Evolutionary conservation across 2,113 vertebrate genomes (phyloP).

Genomic region (Neolamprologus kungweensis): DNA sequence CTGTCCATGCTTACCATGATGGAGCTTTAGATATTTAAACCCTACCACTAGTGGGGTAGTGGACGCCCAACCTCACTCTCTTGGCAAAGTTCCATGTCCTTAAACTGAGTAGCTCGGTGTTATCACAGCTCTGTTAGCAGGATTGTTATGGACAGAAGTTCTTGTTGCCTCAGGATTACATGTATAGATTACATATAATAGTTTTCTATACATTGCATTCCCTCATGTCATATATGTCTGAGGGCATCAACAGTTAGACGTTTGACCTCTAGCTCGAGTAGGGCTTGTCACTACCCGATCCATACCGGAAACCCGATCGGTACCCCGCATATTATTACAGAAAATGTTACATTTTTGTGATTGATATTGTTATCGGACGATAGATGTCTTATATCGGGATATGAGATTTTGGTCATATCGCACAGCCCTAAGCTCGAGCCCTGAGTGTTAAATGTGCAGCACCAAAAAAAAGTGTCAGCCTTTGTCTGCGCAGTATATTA

Average conservation of each 20-base stretch:
- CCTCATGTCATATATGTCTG: not conserved
- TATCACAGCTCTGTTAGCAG: not conserved
- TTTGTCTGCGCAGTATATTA: not conserved
- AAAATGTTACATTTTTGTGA: no score
- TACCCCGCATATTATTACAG: accelerated
- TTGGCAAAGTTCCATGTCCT: not conserved
- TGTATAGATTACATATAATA: not conserved
- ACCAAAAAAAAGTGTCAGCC: not conserved
- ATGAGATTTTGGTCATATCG: no score
- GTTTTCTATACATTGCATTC: not conserved
- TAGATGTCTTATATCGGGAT: no score
- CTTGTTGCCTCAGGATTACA: not conserved
- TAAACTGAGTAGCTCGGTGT: not conserved
- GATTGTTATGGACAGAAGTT: not conserved
- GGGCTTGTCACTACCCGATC: not conserved
- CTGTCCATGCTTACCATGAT: not conserved
- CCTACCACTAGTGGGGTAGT: not conserved
- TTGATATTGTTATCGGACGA: no score
- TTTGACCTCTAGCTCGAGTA: not conserved
- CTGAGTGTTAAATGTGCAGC: not conserved
- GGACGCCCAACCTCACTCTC: not conserved
- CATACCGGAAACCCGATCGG: no score
- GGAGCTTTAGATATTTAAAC: not conserved
- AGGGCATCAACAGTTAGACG: not conserved
- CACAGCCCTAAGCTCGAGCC: no score